These are phyloP conservation scores for Venustaconcha ellipsiformis DNA, from an alignment of 1,140 invertebrate species.

Conservation along the genomic window DNA sequence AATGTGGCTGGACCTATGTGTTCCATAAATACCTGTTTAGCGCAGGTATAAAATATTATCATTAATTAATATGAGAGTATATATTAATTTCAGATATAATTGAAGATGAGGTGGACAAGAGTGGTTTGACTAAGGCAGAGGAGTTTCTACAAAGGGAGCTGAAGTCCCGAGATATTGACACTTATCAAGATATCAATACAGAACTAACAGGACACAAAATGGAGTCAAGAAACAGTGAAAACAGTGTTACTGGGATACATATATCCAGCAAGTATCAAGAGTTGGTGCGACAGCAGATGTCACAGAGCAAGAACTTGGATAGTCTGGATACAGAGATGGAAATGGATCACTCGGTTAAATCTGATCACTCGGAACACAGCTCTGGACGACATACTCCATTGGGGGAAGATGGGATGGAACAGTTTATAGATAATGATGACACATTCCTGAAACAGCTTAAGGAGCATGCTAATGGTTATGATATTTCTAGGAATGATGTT, in stretches of 20 bases:
- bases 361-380: constrained; percentile 9
- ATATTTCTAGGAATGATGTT: constrained; percentile 1
- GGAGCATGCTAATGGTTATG: not conserved
- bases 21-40: too few species aligned
- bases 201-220: constrained; percentile 12
- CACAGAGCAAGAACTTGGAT: constrained; percentile 6
- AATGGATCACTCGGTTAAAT: not conserved
- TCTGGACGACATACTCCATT: constrained; percentile 44
- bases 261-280: constrained; percentile 27
- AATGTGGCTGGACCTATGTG: too few species aligned
- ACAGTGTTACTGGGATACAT: constrained; percentile 3
- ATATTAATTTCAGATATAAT: constrained; percentile 27
- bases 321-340: constrained; percentile 9
- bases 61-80: too few species aligned
- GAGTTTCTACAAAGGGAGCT: constrained; percentile 15
- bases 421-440: constrained; percentile 36
- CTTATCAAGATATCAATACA: not conserved
- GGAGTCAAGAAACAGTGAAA: not conserved
- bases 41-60: too few species aligned
- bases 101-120: constrained; percentile 21
- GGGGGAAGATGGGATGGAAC: constrained; percentile 39
- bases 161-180: not conserved
- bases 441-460: not conserved
- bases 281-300: constrained; percentile 21
- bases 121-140: constrained; percentile 19